These are phyloP conservation scores for Sternarchorhynchus goeldii DNA, from an alignment of 2,797 vertebrate species.

Conservation along the genomic window DNA sequence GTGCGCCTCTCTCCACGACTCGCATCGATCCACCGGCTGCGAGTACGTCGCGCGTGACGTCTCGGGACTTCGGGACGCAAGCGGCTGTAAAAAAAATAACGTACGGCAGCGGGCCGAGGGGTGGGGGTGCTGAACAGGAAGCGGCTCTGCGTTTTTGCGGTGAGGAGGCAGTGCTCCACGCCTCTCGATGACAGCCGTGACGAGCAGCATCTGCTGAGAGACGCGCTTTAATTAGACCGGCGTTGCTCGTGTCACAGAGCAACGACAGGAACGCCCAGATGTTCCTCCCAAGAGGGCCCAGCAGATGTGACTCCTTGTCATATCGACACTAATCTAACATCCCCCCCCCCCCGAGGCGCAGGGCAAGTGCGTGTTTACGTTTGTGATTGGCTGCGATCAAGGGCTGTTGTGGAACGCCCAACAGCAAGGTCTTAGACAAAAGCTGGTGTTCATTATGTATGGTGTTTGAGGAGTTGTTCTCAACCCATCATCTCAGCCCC, in stretches of 20 bases:
- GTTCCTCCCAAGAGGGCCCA: conserved; percentile 22
- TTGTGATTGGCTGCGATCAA: conserved; percentile 24
- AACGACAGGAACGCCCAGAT: conserved; percentile 17
- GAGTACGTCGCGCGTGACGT: conserved; percentile 12
- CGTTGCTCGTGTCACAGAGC: conserved; percentile 35
- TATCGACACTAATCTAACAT: conserved; percentile 23
- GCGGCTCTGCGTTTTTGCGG: too few relatives aligned
- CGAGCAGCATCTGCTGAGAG: conserved; percentile 48
- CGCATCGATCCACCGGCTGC: conserved; percentile 34
- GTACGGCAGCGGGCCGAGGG: too few relatives aligned
- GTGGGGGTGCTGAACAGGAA: too few relatives aligned
- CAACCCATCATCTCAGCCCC: conserved; percentile 55
- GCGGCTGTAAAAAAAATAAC: not conserved
- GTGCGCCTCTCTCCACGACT: conserved; percentile 35
- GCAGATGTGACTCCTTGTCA: conserved; percentile 14
- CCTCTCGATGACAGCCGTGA: conserved; percentile 22
- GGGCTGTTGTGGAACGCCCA: conserved; percentile 8
- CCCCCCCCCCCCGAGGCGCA: conserved; percentile 11
- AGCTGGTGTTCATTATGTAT: conserved; percentile 37
- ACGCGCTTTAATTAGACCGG: conserved; percentile 46
- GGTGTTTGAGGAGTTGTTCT: conserved; percentile 33
- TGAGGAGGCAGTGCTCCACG: conserved; percentile 18
- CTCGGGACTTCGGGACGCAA: not conserved
- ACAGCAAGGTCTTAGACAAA: conserved; percentile 33
- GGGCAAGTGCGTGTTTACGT: conserved; percentile 19